Evolutionary conservation across 2,113 vertebrate species (phyloP).

Genomic region (Lichenostomus cassidix): DNA sequence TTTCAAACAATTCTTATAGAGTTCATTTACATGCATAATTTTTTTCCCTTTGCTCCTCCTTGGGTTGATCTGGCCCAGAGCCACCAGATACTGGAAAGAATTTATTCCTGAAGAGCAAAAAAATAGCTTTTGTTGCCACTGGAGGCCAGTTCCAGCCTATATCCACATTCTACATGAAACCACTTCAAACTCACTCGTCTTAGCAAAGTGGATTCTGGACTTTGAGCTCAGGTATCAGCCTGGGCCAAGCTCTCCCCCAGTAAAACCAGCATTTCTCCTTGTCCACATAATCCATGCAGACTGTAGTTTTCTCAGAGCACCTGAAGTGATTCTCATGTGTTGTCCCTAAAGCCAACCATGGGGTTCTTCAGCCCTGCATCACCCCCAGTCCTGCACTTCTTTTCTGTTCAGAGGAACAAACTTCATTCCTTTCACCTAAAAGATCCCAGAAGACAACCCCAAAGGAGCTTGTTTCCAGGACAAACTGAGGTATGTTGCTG

Average conservation of each 20-base stretch:
- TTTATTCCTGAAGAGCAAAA: not conserved
- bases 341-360: not conserved
- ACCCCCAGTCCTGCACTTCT: fast-evolving
- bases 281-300: not conserved
- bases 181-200: not conserved
- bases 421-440: not conserved
- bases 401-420: not conserved
- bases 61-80: not conserved
- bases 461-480: not conserved
- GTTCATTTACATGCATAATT: not conserved
- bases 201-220: not conserved
- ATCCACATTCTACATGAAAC: not conserved
- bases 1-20: conserved; percentile 40
- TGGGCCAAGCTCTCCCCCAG: not conserved
- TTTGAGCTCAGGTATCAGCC: not conserved
- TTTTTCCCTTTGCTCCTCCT: conserved; percentile 27
- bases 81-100: not conserved
- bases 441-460: not conserved
- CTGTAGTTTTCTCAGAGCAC: not conserved
- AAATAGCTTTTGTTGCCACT: not conserved
- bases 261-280: not conserved
- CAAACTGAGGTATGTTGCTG: not conserved
- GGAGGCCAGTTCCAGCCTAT: not conserved
- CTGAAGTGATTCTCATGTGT: not conserved
- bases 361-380: not conserved